Evolutionary conservation across 2,888 invertebrate species (phyloP).

Genomic region (Melieria omissa): DNA sequence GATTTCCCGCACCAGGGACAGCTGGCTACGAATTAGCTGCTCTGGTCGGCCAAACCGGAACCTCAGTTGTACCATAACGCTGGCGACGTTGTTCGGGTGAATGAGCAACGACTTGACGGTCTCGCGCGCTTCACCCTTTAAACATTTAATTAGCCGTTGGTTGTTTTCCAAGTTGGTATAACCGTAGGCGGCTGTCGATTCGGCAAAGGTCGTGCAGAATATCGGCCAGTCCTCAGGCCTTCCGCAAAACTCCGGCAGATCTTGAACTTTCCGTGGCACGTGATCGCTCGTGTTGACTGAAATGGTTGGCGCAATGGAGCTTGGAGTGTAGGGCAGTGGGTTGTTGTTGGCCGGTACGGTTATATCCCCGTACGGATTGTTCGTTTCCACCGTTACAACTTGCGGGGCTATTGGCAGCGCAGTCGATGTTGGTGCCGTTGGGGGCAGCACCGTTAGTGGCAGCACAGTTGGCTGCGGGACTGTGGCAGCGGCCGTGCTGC

Average conservation of each 20-base stretch:
- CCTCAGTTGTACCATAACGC: no score
- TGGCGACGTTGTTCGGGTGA: background rate
- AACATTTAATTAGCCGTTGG: background rate
- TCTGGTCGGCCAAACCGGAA: constrained; percentile 9
- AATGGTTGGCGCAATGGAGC: background rate
- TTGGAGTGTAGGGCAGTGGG: background rate
- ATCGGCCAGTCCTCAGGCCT: background rate
- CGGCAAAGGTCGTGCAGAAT: background rate
- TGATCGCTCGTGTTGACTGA: background rate
- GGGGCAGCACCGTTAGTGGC: background rate
- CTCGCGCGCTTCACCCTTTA: constrained; percentile 4
- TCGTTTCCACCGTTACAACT: no score
- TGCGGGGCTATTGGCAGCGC: background rate
- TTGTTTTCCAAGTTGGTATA: background rate
- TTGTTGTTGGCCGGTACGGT: background rate
- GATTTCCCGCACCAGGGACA: background rate
- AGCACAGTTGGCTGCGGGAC: background rate
- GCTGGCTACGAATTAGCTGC: constrained; percentile 1
- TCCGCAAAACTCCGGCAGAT: background rate
- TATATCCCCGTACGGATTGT: no score
- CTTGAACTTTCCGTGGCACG: background rate
- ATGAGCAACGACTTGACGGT: background rate
- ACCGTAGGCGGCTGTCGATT: background rate
- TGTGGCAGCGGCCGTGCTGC: background rate
- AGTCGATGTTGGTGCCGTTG: background rate